Conservation (phyloP, 1,140 invertebrate genomes). For the Ceratina australensis region DNA sequence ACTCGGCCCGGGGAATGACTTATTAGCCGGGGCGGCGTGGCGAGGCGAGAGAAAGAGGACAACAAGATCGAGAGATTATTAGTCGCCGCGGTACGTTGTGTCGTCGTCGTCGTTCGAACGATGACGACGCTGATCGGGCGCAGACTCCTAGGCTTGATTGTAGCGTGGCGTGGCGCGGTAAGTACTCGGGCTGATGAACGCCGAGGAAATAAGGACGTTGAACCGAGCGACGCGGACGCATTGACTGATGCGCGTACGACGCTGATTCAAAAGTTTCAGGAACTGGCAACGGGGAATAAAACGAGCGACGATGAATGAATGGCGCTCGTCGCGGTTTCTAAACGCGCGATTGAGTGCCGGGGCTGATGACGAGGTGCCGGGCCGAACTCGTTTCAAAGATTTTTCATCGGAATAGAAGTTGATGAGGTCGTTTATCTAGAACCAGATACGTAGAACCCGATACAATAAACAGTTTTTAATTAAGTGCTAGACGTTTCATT, state of each 20-base stretch:
- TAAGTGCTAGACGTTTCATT: too few relatives aligned
- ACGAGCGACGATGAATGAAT: slow-evolving; percentile 19
- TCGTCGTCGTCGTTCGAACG: slow-evolving; percentile 40
- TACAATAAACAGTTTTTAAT: too few relatives aligned
- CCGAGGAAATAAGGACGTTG: slow-evolving; percentile 28
- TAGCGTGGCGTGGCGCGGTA: slow-evolving; percentile 12
- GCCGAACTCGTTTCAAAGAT: too few relatives aligned
- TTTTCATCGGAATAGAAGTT: too few relatives aligned
- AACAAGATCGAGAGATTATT: slow-evolving; percentile 59
- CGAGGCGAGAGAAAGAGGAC: slow-evolving; percentile 52
- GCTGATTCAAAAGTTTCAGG: slow-evolving; percentile 32
- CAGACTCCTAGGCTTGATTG: slow-evolving; percentile 37
- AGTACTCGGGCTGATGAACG: slow-evolving; percentile 26
- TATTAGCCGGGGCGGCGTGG: slow-evolving; percentile 54
- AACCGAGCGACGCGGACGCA: slow-evolving; percentile 8
- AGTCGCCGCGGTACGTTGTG: slow-evolving; percentile 39
- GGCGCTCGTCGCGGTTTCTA: background rate
- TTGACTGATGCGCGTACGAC: slow-evolving; percentile 24
- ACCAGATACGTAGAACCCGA: too few relatives aligned
- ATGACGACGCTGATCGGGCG: slow-evolving; percentile 50
- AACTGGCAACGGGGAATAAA: slow-evolving; percentile 1
- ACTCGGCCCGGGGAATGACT: slow-evolving; percentile 48
- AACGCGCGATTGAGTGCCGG: background rate
- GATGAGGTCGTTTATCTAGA: too few relatives aligned
- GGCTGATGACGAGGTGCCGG: background rate